Evolutionary conservation across 2,797 vertebrate genomes (phyloP).

Genomic region (Neopelma chrysocephalum): DNA sequence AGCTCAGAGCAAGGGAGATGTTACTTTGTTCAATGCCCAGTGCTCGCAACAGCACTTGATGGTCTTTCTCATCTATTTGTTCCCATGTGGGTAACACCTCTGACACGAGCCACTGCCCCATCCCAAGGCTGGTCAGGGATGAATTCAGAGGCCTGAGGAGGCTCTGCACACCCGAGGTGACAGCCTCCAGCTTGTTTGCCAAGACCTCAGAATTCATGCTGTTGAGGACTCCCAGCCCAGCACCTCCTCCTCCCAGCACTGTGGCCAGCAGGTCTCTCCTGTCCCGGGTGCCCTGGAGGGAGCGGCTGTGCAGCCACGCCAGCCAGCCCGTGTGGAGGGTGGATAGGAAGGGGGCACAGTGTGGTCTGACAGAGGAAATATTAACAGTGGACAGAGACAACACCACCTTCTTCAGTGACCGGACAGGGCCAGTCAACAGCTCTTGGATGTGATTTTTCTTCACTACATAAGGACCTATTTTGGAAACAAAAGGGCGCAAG

Average conservation of each 20-base stretch:
- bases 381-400: conserved; percentile 58
- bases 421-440: conserved; percentile 46
- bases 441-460: conserved; percentile 61
- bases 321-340: conserved; percentile 45
- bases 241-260: conserved; percentile 6
- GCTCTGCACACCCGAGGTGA: not conserved
- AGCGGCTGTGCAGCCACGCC: conserved; percentile 60
- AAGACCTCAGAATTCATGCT: conserved; percentile 47
- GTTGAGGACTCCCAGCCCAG: conserved; percentile 49
- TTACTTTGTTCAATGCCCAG: conserved; percentile 51
- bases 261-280: conserved; percentile 61
- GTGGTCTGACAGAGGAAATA: conserved; percentile 47
- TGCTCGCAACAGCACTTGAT: conserved; percentile 25
- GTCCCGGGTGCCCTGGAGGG: conserved; percentile 7
- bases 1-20: conserved; percentile 59
- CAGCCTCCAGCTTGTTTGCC: conserved; percentile 53
- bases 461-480: conserved; percentile 60
- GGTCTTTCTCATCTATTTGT: conserved; percentile 51
- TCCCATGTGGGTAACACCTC: conserved; percentile 62
- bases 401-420: conserved; percentile 64
- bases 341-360: conserved; percentile 50
- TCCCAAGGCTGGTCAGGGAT: conserved; percentile 48
- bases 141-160: conserved; percentile 58
- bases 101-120: conserved; percentile 63
- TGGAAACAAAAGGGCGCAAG: conserved; percentile 43